phyloP scores from a whole-genome alignment of 2,888 invertebrate genomes.

The Geophilus truncorum region DNA sequence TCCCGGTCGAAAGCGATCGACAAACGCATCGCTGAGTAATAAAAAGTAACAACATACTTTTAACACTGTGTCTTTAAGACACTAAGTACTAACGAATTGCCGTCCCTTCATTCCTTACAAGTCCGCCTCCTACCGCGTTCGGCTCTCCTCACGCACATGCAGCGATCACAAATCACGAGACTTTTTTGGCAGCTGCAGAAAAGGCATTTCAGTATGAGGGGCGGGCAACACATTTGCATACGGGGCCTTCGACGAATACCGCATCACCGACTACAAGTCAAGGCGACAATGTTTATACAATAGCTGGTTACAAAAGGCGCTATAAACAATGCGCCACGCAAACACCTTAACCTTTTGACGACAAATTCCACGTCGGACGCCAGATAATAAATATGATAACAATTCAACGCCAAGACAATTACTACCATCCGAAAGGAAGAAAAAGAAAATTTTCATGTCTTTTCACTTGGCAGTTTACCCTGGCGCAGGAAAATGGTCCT shows the following conservation, averaged over 20 bases:
- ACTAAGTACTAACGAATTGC: neutral
- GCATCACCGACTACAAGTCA: neutral
- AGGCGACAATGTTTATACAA: conserved; percentile 1
- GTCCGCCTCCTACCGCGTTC: neutral
- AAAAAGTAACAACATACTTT: neutral
- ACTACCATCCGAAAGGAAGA: neutral
- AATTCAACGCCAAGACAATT: conserved; percentile 3
- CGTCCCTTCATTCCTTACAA: neutral
- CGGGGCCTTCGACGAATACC: conserved; percentile 4
- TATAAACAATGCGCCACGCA: conserved; percentile 12
- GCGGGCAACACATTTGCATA: conserved; percentile 20
- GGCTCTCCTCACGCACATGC: conserved; percentile 2
- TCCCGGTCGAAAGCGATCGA: neutral
- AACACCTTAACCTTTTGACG: neutral
- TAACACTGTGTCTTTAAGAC: neutral
- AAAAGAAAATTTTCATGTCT: neutral
- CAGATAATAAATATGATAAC: neutral
- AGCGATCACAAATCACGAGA: conserved; percentile 5
- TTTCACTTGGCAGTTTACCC: conserved; percentile 12
- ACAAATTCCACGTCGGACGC: neutral
- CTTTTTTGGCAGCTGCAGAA: conserved; percentile 14
- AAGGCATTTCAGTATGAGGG: neutral
- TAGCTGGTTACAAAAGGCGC: neutral
- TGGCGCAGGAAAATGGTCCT: neutral
- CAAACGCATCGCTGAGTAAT: neutral